These are phyloP conservation scores for Diachasma alloeum DNA, from an alignment of 1,140 invertebrate genomes.

Conservation along the genomic window DNA sequence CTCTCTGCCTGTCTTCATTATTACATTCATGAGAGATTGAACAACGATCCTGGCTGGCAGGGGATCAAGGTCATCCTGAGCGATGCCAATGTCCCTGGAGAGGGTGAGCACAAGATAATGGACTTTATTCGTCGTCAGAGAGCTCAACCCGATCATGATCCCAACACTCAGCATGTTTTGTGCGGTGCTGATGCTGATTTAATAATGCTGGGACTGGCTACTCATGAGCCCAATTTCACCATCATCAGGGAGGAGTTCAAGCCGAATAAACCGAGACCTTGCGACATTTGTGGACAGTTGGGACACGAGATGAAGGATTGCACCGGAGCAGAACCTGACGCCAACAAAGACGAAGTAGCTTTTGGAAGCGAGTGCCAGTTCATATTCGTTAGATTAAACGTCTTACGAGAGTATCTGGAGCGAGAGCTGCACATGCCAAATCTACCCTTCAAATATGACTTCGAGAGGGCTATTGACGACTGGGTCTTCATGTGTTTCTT, in stretches of 20 bases:
- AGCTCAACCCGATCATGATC: conserved; percentile 95
- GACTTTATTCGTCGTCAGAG: conserved; percentile 97
- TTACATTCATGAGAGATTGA: conserved; percentile 93
- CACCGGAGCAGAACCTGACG: conserved; percentile 70
- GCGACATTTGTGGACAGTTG: conserved; percentile 95
- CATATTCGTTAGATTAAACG: conserved; percentile 91
- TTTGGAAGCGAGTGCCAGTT: conserved; percentile 80
- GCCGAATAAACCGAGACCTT: conserved; percentile 94
- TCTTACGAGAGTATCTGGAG: conserved; percentile 95
- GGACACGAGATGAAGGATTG: conserved; percentile 98
- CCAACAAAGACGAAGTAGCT: conserved; percentile 65
- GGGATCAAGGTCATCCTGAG: conserved; percentile 93
- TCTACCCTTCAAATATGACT: conserved; percentile 90
- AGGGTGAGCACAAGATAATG: conserved; percentile 99
- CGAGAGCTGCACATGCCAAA: conserved; percentile 92
- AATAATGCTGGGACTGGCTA: conserved; percentile 98
- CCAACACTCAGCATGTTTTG: conserved; percentile 96
- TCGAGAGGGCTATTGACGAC: conserved; percentile 93
- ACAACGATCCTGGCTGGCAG: conserved; percentile 95
- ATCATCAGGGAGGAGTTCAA: conserved; percentile 99
- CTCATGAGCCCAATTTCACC: conserved; percentile 98
- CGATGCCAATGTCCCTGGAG: conserved; percentile 98
- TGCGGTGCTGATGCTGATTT: conserved; percentile 99
- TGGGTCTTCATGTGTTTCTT: conserved; percentile 99
- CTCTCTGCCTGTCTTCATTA: conserved; percentile 95